Percentiles rank a stretch among this genome's conserved stretches.
Conservation (phyloP, 2,888 invertebrate species). For the Euphydryas editha region DNA sequence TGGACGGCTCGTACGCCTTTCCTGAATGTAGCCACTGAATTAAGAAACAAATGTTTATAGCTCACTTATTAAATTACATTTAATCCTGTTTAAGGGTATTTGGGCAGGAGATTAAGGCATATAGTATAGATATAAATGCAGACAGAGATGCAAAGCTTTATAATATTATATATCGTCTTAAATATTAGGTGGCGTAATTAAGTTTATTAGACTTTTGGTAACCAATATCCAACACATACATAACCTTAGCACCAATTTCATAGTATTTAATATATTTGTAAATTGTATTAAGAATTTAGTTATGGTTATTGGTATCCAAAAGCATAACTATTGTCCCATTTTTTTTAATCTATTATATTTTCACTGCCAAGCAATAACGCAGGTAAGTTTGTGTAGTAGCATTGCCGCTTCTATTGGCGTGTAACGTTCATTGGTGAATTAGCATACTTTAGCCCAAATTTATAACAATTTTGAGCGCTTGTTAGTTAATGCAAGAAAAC, state of each 20-base stretch:
- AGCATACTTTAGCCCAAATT: slow-evolving; percentile 76
- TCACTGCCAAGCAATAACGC: slow-evolving; percentile 37
- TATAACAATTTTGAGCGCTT: slow-evolving; percentile 69
- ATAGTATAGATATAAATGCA: slow-evolving; percentile 58
- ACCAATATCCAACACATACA: slow-evolving; percentile 50
- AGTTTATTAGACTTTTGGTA: slow-evolving; percentile 48
- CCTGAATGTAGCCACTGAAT: slow-evolving; percentile 99
- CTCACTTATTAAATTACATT: slow-evolving; percentile 52
- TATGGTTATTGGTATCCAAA: slow-evolving; percentile 43
- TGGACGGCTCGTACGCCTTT: slow-evolving; percentile 99
- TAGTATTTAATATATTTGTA: neutral
- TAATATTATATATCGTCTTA: slow-evolving; percentile 41
- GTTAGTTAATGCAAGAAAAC: slow-evolving; percentile 82
- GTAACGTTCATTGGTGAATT: slow-evolving; percentile 75
- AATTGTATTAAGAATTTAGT: slow-evolving; percentile 8
- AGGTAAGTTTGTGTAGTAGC: slow-evolving; percentile 64
- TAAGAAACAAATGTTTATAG: slow-evolving; percentile 77
- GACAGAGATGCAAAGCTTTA: slow-evolving; percentile 74
- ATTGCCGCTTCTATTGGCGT: slow-evolving; percentile 77
- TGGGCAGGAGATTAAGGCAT: slow-evolving; percentile 53
- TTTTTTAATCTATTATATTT: slow-evolving; percentile 27
- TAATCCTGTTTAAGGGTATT: slow-evolving; percentile 33
- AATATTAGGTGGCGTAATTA: slow-evolving; percentile 29
- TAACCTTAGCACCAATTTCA: neutral
- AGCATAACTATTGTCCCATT: slow-evolving; percentile 32